phyloP scores from a whole-genome alignment of 2,888 invertebrate genomes.

The Hanleya hanleyi region DNA sequence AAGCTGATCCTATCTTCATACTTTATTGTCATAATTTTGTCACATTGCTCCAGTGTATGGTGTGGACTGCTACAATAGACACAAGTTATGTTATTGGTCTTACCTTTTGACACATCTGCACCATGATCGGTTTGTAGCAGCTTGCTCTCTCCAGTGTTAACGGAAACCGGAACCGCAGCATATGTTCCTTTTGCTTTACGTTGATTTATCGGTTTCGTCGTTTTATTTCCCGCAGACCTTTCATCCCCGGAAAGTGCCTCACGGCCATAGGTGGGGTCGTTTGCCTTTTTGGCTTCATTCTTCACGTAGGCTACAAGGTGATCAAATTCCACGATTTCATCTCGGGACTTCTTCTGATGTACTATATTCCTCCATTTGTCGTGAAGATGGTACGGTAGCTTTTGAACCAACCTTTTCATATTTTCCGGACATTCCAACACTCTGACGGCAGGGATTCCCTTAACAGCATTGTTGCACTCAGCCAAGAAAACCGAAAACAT shows the following conservation, averaged over 20 bases:
- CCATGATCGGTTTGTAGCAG: too few relatives aligned
- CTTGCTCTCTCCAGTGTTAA: too few relatives aligned
- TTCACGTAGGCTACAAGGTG: constrained; percentile 13
- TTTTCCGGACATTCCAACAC: background rate
- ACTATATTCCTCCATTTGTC: background rate
- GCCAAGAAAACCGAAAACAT: background rate
- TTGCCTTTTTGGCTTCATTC: constrained; percentile 13
- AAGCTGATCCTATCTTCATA: background rate
- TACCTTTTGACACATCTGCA: too few relatives aligned
- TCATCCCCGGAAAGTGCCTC: background rate
- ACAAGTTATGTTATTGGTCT: too few relatives aligned
- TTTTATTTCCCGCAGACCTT: background rate
- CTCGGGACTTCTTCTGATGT: background rate
- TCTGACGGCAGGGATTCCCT: background rate
- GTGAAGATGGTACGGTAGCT: background rate
- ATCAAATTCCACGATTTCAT: background rate
- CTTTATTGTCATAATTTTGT: background rate
- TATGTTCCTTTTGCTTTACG: too few relatives aligned
- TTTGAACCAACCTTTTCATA: background rate
- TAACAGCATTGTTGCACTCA: background rate
- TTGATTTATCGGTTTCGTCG: too few relatives aligned
- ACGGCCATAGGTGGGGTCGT: constrained; percentile 25
- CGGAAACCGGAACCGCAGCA: too few relatives aligned
- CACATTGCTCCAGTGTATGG: background rate
- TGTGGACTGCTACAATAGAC: background rate